A percentile compares a stretch with the other conserved stretches of the same genome.
Conservation (phyloP, 1,140 invertebrate species). For the Oreohelix idahoensis region DNA sequence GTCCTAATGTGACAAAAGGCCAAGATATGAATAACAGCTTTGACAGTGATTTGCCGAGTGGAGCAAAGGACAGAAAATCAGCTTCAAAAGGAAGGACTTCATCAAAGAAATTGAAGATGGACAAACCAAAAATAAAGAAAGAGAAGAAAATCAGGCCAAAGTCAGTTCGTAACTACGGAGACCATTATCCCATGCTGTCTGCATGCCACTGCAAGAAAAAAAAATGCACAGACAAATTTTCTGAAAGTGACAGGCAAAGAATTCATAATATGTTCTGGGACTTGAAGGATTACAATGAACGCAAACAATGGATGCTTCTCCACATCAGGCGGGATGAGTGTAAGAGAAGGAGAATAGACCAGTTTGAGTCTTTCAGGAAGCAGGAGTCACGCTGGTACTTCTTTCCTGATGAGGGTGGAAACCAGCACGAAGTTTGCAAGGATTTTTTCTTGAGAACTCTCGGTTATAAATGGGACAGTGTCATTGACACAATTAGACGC, state of each 20-base stretch:
- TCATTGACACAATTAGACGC: conserved; percentile 25
- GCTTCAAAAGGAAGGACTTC: neutral
- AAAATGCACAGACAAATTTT: conserved; percentile 22
- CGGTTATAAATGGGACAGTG: conserved; percentile 32
- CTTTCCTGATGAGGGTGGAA: conserved; percentile 2
- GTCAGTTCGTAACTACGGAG: conserved; percentile 12
- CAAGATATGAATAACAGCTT: neutral
- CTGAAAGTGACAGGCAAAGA: conserved; percentile 1
- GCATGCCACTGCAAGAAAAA: conserved; percentile 26
- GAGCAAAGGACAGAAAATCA: neutral
- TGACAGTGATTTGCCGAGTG: neutral
- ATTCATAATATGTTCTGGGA: conserved; percentile 25
- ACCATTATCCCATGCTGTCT: conserved; percentile 27
- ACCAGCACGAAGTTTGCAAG: conserved; percentile 18
- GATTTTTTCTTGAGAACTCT: conserved; percentile 29
- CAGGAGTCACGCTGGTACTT: conserved; percentile 26
- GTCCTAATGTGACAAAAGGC: neutral
- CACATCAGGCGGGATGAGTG: conserved; percentile 5
- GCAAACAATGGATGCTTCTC: conserved; percentile 24
- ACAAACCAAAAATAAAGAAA: neutral
- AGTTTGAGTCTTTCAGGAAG: conserved; percentile 20
- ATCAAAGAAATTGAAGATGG: neutral
- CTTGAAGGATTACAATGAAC: conserved; percentile 11
- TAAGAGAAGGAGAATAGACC: neutral
- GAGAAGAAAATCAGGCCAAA: neutral